A percentile compares a stretch with the other conserved stretches of the same genome.
Conservation (phyloP, 2,888 invertebrate species). For the Callyntrura guangdongensis region DNA sequence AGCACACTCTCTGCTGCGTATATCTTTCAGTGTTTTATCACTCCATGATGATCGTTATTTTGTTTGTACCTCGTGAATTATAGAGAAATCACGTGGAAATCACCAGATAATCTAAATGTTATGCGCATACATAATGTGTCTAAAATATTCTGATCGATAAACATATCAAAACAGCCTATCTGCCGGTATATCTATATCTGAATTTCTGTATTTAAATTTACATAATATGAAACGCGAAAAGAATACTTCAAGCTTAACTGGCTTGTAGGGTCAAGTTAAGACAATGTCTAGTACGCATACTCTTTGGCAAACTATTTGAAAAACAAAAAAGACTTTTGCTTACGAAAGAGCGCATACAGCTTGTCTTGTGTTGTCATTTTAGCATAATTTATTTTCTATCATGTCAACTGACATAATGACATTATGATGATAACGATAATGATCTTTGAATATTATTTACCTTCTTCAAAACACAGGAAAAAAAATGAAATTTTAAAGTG, state of each 20-base stretch:
- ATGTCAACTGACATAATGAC: conserved; percentile 68
- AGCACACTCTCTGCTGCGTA: not conserved
- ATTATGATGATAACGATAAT: conserved; percentile 4
- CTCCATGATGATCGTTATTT: not conserved
- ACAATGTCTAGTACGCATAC: too few species aligned
- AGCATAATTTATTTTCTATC: conserved; percentile 65
- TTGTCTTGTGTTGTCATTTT: too few species aligned
- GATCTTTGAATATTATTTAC: not conserved
- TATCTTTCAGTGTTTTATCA: not conserved
- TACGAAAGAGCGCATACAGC: not conserved
- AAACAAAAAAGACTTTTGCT: not conserved
- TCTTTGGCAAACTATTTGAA: too few species aligned
- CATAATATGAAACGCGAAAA: not conserved
- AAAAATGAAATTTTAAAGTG: not conserved
- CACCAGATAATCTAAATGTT: not conserved
- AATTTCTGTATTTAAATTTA: not conserved
- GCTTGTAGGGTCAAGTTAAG: not conserved
- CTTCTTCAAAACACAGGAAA: conserved; percentile 1
- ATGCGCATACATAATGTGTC: not conserved
- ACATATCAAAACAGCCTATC: not conserved
- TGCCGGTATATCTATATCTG: not conserved
- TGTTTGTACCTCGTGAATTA: not conserved
- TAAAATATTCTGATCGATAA: not conserved
- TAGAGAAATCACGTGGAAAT: conserved; percentile 7
- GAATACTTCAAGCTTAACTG: too few species aligned